A percentile compares a stretch with the other conserved stretches of the same genome.
Conservation (phyloP, 2,888 invertebrate genomes). For the Argyresthia albistria region DNA sequence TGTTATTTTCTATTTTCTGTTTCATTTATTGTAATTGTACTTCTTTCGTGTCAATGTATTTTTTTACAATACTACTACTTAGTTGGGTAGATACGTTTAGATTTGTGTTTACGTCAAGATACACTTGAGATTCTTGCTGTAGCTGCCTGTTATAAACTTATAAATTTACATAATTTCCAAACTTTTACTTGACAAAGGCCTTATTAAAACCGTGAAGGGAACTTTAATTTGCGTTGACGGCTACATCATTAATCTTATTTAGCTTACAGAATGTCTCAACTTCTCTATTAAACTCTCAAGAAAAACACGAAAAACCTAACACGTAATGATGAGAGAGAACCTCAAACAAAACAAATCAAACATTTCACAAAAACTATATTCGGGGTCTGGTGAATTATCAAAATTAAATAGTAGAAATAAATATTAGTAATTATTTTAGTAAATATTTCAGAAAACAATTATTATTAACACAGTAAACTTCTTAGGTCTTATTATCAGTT, state of each 20-base stretch:
- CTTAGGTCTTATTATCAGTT: too few species aligned
- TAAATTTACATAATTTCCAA: conserved; percentile 46
- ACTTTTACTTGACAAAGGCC: conserved; percentile 45
- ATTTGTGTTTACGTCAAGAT: too few species aligned
- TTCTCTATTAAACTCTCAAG: conserved; percentile 21
- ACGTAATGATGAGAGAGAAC: too few species aligned
- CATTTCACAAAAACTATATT: too few species aligned
- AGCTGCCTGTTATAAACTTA: conserved; percentile 25
- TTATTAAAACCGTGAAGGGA: conserved; percentile 56
- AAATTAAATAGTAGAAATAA: too few species aligned
- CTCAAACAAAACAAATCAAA: too few species aligned
- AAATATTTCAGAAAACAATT: too few species aligned
- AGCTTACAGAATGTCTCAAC: conserved; percentile 25
- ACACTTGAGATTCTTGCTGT: not conserved
- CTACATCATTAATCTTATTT: conserved; percentile 55
- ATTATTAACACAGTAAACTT: too few species aligned
- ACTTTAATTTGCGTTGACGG: conserved; percentile 57
- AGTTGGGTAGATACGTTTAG: too few species aligned
- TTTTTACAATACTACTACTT: too few species aligned
- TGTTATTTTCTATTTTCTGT: not conserved
- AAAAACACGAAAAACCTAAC: conserved; percentile 3
- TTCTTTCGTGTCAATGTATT: not conserved
- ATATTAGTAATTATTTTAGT: too few species aligned
- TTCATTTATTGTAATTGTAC: not conserved
- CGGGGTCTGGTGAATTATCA: too few species aligned